Conservation (phyloP, 2,888 invertebrate species). For the Blastobasis lacticolella region DNA sequence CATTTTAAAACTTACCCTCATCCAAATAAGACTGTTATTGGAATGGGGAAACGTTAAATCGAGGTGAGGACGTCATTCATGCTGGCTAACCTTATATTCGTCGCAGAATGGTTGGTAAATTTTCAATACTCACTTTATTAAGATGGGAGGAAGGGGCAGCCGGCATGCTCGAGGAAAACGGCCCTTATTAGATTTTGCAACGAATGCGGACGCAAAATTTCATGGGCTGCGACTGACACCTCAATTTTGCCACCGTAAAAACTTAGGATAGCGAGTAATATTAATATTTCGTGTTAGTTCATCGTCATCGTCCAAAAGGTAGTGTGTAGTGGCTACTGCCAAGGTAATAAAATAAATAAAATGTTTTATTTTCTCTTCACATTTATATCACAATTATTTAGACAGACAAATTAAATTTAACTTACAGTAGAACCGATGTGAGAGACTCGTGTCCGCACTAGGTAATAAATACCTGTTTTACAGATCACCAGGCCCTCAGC, state of each 20-base stretch:
- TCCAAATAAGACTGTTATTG: constrained; percentile 21
- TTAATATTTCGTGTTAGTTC: too few species aligned
- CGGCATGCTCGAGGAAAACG: constrained; percentile 58
- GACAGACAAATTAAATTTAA: too few species aligned
- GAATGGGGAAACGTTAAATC: constrained; percentile 16
- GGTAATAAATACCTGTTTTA: too few species aligned
- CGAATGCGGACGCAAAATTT: constrained; percentile 53
- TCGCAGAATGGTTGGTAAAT: constrained; percentile 73
- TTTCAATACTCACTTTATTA: constrained; percentile 76
- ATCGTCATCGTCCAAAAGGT: too few species aligned
- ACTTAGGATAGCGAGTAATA: too few species aligned
- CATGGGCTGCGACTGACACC: constrained; percentile 49
- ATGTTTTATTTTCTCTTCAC: too few species aligned
- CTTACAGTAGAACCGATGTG: too few species aligned
- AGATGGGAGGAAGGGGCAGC: constrained; percentile 28
- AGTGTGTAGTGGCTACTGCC: too few species aligned
- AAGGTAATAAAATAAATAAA: too few species aligned
- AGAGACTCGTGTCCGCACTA: too few species aligned
- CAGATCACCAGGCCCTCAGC: too few species aligned
- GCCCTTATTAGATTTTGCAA: constrained; percentile 70
- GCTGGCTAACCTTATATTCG: constrained; percentile 59
- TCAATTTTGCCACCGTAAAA: constrained; percentile 9
- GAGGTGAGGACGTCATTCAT: constrained; percentile 47
- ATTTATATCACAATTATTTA: too few species aligned
- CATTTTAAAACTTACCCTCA: constrained; percentile 11